Evolutionary conservation across 1,140 invertebrate genomes (phyloP), one percentile per base, ranked within the genome.

Genomic region (Anoplolepis gracilipes): DNA sequence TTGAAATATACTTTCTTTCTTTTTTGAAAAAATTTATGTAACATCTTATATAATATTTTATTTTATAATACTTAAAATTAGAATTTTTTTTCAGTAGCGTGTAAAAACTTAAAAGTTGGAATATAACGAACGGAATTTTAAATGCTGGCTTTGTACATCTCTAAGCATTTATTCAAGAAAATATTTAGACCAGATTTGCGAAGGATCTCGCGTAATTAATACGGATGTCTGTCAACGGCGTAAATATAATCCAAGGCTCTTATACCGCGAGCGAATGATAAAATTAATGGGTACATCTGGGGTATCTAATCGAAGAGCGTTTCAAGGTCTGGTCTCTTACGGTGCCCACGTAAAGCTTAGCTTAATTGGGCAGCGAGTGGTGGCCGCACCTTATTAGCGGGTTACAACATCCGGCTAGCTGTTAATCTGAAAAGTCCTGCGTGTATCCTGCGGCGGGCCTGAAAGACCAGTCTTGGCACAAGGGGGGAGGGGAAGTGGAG

Each of bases 381-480:
- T 87, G 87, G 86, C 87, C 91, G 91, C 90, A 92, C 92, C 94
- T 95, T 95, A 95, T 95, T 95, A 94, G 93, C 92, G 91, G 92
- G 87, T 94, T 92, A 91, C 92, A 93, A 92, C 92, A 93, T 92
- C 92, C 90, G 91, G 91, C 93, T 92, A 92, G 93, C 92, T 93
- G 92, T 93, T 94, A 94, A 93, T 94, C 93, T 93, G 93, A 93
- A 94, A 94, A 94, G 92, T 95, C 92, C 93, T 94, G 92, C 90
- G 88, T 88, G 84, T 94, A 93, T 94, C 94, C 93, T 94, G 93
- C 92, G 93, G 93, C 93, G 87, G 82, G 85, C 84, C 85, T 88
- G 87, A 90, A 88, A 90, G 90, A 87, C 91, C 86, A 88, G 87
- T 93, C 91, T 84, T 84, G 65, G 30, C 69, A 55, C 1, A 49